Conservation (phyloP, 1,140 invertebrate genomes). For the Diorhabda elongata region DNA sequence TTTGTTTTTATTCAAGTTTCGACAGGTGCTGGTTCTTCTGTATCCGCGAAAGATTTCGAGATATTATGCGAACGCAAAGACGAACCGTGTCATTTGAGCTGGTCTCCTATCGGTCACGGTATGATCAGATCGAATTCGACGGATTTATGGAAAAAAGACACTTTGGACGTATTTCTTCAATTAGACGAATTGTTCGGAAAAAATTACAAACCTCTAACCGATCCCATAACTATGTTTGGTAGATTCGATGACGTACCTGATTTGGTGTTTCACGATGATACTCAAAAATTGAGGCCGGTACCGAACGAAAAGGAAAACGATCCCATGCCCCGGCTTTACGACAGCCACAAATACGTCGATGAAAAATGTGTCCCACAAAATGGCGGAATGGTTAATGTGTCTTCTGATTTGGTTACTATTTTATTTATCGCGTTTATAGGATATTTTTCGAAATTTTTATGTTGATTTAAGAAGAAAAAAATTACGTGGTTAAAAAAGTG, state of each 20-base stretch:
- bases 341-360: constrained; percentile 15
- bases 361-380: not conserved
- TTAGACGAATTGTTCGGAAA: constrained; percentile 66
- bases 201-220: constrained; percentile 54
- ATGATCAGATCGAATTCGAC: constrained; percentile 55
- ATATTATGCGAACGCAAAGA: constrained; percentile 53
- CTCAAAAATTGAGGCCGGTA: constrained; percentile 48
- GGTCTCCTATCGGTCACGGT: constrained; percentile 62
- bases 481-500: too few relatives aligned
- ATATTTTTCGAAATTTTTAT: too few relatives aligned
- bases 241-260: constrained; percentile 57
- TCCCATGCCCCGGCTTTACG: constrained; percentile 29
- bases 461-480: too few relatives aligned
- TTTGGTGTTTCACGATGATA: constrained; percentile 67
- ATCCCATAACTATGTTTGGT: constrained; percentile 63
- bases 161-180: constrained; percentile 60
- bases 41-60: constrained; percentile 26
- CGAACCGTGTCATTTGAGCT: constrained; percentile 63
- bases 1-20: too few relatives aligned
- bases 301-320: constrained; percentile 37
- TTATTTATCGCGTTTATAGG: too few relatives aligned
- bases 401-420: too few relatives aligned
- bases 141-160: constrained; percentile 56
- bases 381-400: too few relatives aligned
- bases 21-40: too few relatives aligned